Evolutionary conservation across 2,888 invertebrate genomes (phyloP).

Genomic region (Mimachlamys varia): DNA sequence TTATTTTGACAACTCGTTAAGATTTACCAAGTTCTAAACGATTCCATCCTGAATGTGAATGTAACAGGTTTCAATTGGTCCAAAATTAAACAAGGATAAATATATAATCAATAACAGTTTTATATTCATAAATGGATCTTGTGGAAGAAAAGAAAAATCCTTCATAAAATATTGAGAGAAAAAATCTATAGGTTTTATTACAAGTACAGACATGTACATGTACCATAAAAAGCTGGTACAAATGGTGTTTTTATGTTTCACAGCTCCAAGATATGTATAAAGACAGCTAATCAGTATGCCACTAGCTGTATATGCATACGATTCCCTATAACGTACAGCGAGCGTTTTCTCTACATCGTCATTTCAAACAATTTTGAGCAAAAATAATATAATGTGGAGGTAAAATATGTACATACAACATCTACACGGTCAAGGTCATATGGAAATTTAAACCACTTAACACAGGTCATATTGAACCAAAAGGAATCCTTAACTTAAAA

Average conservation of each 20-base stretch:
- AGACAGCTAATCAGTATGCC: not conserved
- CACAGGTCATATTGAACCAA: too few species aligned
- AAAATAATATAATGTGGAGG: not conserved
- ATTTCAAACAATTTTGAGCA: not conserved
- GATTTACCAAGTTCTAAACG: not conserved
- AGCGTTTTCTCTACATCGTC: not conserved
- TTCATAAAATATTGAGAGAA: not conserved
- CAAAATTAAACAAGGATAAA: not conserved
- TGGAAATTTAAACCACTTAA: not conserved
- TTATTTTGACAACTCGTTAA: too few species aligned
- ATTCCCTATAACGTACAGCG: not conserved
- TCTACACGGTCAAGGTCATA: not conserved
- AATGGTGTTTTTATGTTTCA: not conserved
- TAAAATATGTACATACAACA: not conserved
- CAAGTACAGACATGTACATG: too few species aligned
- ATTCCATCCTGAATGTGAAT: not conserved
- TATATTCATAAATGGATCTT: not conserved
- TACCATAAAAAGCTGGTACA: not conserved
- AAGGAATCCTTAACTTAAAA: not conserved
- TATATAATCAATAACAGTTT: not conserved
- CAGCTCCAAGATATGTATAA: not conserved
- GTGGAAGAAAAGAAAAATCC: not conserved
- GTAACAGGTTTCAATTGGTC: not conserved
- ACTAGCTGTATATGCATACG: not conserved
- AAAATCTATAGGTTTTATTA: too few species aligned